Conservation (phyloP, 1,140 invertebrate genomes). For the Akabosia matsudoensis region DNA sequence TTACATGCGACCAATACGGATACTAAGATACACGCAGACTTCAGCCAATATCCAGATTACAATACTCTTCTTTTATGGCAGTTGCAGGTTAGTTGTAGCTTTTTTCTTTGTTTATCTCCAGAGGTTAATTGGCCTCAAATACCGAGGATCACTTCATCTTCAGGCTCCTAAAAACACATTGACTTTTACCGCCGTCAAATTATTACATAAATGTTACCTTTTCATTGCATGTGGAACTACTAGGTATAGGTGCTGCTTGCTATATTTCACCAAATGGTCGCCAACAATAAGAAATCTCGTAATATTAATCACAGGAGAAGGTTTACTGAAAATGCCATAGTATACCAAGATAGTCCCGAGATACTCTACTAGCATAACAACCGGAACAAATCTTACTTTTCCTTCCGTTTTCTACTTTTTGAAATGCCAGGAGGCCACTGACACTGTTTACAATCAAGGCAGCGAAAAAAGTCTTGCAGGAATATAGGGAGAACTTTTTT, state of each 20-base stretch:
- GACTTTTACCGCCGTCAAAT: too few species aligned
- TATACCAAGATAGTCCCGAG: neutral
- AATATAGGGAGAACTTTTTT: too few species aligned
- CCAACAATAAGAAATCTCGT: too few species aligned
- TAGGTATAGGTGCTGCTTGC: too few species aligned
- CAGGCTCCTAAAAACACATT: too few species aligned
- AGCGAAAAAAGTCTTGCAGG: too few species aligned
- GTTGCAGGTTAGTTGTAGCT: conserved; percentile 42
- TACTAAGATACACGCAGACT: neutral
- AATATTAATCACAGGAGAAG: neutral
- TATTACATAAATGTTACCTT: too few species aligned
- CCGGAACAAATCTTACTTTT: conserved; percentile 1
- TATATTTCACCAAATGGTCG: too few species aligned
- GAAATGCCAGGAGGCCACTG: neutral
- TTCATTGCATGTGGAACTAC: too few species aligned
- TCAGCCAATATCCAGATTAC: conserved; percentile 39
- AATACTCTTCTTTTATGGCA: conserved; percentile 41
- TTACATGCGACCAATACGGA: neutral
- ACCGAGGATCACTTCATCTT: too few species aligned
- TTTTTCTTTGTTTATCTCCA: neutral
- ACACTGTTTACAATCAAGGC: too few species aligned
- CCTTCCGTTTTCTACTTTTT: conserved; percentile 15
- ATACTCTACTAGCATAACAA: neutral
- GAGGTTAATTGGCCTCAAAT: too few species aligned
- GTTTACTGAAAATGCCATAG: neutral